Conservation (phyloP, 2,888 invertebrate genomes). For the Erebia aethiops region DNA sequence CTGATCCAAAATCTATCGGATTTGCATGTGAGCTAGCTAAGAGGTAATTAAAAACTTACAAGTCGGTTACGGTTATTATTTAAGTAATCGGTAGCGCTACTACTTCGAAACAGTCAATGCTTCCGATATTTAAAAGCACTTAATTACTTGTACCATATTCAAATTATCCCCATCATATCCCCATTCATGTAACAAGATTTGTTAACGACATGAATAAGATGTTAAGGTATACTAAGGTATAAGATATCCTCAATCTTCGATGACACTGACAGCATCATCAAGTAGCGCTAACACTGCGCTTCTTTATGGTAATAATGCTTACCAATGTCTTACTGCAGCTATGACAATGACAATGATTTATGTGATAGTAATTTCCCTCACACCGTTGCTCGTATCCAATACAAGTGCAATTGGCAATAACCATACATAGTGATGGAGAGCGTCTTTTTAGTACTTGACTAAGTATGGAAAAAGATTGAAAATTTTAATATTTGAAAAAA, state of each 20-base stretch:
- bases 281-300: constrained; percentile 20
- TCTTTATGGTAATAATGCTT: constrained; percentile 21
- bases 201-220: not conserved
- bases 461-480: constrained; percentile 46
- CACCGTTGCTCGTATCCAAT: constrained; percentile 80
- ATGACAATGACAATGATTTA: constrained; percentile 78
- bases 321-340: constrained; percentile 53
- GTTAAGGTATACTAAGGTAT: not conserved
- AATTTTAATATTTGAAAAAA: constrained; percentile 9
- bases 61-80: constrained; percentile 60
- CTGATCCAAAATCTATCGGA: constrained; percentile 61
- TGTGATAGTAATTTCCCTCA: constrained; percentile 72
- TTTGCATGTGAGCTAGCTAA: constrained; percentile 71
- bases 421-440: constrained; percentile 50
- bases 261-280: constrained; percentile 5
- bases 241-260: not conserved
- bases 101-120: constrained; percentile 51
- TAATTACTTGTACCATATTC: not conserved
- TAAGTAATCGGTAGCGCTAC: constrained; percentile 59
- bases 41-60: constrained; percentile 76
- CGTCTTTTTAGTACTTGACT: constrained; percentile 51
- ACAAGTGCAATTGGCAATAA: constrained; percentile 61
- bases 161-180: too few relatives aligned
- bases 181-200: not conserved
- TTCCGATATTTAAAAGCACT: constrained; percentile 41